Evolutionary conservation across 2,113 vertebrate genomes (phyloP).

Genomic region (Siphamia tubifer): DNA sequence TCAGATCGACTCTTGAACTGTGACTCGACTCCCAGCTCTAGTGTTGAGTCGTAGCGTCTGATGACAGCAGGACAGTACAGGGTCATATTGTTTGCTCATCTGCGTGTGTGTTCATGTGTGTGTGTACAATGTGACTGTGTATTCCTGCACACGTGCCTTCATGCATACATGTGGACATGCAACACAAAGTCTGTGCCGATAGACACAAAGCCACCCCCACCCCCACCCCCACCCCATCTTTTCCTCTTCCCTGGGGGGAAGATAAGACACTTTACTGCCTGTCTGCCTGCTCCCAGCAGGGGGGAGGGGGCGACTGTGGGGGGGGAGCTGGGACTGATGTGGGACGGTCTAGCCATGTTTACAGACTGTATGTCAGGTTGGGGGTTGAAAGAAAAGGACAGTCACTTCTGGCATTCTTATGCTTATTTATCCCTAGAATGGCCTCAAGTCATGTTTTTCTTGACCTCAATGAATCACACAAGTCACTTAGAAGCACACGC

Average conservation of each 20-base stretch:
- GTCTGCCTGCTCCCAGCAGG: constrained; percentile 63
- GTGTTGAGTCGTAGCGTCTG: too few species aligned
- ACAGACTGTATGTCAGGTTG: constrained; percentile 53
- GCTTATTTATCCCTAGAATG: constrained; percentile 48
- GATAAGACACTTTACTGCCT: constrained; percentile 73
- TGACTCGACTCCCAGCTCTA: too few species aligned
- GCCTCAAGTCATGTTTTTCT: constrained; percentile 40
- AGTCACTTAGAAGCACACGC: constrained; percentile 2
- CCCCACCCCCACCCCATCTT: constrained; percentile 35
- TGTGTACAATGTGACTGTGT: constrained; percentile 7
- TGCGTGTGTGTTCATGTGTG: constrained; percentile 5
- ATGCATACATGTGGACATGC: constrained; percentile 18
- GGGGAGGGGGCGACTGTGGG: constrained; percentile 17
- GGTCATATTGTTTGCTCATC: background rate
- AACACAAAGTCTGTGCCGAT: constrained; percentile 31
- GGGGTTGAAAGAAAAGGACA: constrained; percentile 46
- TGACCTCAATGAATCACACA: constrained; percentile 20
- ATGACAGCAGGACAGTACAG: too few species aligned
- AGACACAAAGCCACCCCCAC: constrained; percentile 57
- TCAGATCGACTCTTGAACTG: too few species aligned
- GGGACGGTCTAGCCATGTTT: constrained; percentile 59
- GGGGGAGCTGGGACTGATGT: constrained; percentile 33
- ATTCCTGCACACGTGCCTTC: constrained; percentile 23
- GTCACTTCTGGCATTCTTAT: constrained; percentile 65
- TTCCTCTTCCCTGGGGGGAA: constrained; percentile 43